These are phyloP conservation scores for Tetragonula carbonaria DNA, from an alignment of 2,888 invertebrate species.

Conservation along the genomic window DNA sequence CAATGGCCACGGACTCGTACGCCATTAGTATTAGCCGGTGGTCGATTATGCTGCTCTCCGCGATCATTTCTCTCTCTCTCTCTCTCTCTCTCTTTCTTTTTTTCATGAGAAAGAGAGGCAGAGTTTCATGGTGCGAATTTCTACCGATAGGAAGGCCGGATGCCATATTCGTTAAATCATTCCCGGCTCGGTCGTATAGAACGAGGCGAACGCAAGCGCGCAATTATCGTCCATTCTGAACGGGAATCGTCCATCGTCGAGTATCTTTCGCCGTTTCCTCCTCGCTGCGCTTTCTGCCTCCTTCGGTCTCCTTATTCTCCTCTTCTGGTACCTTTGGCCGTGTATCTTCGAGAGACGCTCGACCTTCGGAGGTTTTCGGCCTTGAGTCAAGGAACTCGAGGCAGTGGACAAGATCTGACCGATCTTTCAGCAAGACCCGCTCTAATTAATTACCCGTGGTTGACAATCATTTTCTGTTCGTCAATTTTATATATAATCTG, in stretches of 20 bases:
- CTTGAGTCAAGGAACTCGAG: slow-evolving; percentile 52
- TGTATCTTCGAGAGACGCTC: slow-evolving; percentile 48
- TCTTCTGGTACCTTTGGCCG: background rate
- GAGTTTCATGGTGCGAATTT: slow-evolving; percentile 40
- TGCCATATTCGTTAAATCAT: slow-evolving; percentile 72
- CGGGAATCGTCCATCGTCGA: slow-evolving; percentile 38
- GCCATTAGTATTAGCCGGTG: slow-evolving; percentile 67
- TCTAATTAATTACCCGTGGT: slow-evolving; percentile 34
- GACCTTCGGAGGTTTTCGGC: slow-evolving; percentile 61
- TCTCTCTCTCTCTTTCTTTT: background rate
- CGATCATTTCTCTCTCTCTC: too few species aligned
- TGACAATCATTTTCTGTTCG: background rate
- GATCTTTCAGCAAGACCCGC: background rate
- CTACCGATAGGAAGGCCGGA: slow-evolving; percentile 60
- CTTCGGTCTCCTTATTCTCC: slow-evolving; percentile 27
- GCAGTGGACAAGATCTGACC: slow-evolving; percentile 31
- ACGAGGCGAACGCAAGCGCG: slow-evolving; percentile 63
- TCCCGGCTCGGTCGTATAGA: slow-evolving; percentile 65
- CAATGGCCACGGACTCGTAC: slow-evolving; percentile 63
- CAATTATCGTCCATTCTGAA: slow-evolving; percentile 70
- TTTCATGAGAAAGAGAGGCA: background rate
- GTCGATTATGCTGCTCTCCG: slow-evolving; percentile 58
- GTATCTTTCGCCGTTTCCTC: slow-evolving; percentile 22
- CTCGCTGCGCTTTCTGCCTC: slow-evolving; percentile 7
- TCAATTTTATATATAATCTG: too few species aligned